phyloP scores from a whole-genome alignment of 2,797 vertebrate species.

The Cercopithecus neglectus region DNA sequence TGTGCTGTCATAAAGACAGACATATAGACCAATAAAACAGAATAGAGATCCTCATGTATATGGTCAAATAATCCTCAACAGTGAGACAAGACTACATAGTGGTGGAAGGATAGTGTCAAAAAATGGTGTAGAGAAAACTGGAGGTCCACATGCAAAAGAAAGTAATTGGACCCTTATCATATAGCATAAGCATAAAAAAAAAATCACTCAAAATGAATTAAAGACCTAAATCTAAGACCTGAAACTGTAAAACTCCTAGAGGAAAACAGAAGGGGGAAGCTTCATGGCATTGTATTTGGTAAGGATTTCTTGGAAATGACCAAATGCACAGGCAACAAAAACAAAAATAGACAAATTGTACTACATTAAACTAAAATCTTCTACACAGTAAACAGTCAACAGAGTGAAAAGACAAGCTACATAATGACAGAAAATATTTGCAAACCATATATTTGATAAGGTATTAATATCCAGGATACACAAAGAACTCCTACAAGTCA shows the following conservation, averaged over 20 bases:
- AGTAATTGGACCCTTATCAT: neutral
- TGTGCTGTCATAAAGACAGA: neutral
- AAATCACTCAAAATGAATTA: neutral
- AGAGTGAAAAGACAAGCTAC: neutral
- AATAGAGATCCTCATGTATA: neutral
- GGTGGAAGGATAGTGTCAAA: neutral
- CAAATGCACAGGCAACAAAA: neutral
- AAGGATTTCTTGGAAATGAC: neutral
- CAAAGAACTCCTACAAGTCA: neutral
- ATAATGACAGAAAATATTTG: neutral
- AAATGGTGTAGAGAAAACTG: neutral
- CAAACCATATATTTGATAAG: neutral
- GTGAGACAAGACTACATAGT: neutral
- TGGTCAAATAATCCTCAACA: neutral
- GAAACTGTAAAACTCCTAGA: neutral
- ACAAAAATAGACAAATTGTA: neutral
- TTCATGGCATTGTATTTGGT: neutral
- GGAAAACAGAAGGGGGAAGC: neutral
- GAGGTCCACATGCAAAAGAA: neutral
- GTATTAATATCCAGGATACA: neutral
- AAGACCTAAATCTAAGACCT: neutral
- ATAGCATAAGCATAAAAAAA: neutral
- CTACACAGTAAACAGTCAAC: neutral
- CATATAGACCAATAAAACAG: neutral
- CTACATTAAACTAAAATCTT: neutral